A percentile compares a stretch with the other conserved stretches of the same genome.
Evolutionary conservation across 2,797 vertebrate species (phyloP).

Genomic region (Neosilurus mollespiculum): DNA sequence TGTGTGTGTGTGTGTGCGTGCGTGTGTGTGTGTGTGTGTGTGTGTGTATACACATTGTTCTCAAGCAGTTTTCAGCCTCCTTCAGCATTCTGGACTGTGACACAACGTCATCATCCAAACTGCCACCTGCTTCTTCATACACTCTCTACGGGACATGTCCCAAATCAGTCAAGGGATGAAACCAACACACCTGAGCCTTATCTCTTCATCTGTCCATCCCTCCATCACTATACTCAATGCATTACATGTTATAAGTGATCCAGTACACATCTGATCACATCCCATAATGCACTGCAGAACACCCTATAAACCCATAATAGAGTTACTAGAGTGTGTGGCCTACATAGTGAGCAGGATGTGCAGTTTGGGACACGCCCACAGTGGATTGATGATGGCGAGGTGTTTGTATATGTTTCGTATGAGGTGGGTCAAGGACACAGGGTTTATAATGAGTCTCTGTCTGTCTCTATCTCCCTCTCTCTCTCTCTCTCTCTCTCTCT

Average conservation of each 20-base stretch:
- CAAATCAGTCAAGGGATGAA: conserved; percentile 18
- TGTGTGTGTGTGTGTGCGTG: neutral
- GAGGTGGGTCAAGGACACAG: conserved; percentile 8
- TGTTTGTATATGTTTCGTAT: neutral
- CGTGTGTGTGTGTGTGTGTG: neutral
- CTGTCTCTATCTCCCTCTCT: neutral
- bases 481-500: neutral
- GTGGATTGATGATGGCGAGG: neutral
- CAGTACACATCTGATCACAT: neutral
- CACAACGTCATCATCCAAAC: conserved; percentile 9
- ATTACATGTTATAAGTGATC: neutral
- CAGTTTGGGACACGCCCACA: conserved; percentile 4
- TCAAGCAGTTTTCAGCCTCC: neutral
- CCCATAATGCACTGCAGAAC: conserved; percentile 3
- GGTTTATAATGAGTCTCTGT: conserved; percentile 11
- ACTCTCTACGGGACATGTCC: neutral
- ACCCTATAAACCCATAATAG: neutral
- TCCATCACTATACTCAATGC: neutral
- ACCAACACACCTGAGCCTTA: neutral
- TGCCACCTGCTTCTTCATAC: conserved; percentile 20
- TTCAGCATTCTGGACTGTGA: conserved; percentile 2
- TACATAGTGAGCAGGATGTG: conserved; percentile 14
- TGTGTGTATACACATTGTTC: neutral
- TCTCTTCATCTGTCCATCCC: neutral
- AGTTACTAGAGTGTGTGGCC: neutral